phyloP scores from a whole-genome alignment of 2,797 vertebrate species.

The Poeciliopsis gracilis region DNA sequence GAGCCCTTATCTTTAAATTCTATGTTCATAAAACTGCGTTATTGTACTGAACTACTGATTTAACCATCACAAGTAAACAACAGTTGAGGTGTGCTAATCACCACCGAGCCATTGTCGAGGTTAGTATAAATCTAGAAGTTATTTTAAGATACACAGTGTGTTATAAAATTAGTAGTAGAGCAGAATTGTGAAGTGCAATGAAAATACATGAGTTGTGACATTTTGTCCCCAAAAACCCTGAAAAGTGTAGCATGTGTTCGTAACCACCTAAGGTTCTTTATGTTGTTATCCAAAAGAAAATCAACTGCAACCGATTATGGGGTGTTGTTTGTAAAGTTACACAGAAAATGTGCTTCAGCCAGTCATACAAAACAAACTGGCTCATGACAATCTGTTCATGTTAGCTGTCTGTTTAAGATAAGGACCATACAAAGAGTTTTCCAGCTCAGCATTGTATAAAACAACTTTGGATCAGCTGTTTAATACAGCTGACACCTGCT shows the following conservation, averaged over 20 bases:
- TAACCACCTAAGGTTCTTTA: background rate
- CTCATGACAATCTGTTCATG: no score
- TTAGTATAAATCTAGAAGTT: background rate
- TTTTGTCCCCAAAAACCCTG: background rate
- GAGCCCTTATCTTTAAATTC: background rate
- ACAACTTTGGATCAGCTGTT: no score
- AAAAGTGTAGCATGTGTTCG: background rate
- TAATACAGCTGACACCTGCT: no score
- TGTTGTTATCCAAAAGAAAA: background rate
- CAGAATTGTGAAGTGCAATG: background rate
- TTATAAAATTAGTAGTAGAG: background rate
- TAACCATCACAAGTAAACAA: background rate
- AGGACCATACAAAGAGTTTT: no score
- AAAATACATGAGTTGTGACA: background rate
- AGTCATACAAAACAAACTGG: no score
- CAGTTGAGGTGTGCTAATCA: background rate
- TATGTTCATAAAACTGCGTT: background rate
- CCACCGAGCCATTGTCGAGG: background rate
- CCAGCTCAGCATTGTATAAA: no score
- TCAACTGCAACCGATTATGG: background rate
- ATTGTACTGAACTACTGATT: background rate
- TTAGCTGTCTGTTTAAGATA: no score
- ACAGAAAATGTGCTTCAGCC: no score
- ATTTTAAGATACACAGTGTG: background rate
- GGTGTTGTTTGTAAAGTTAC: no score